Conservation (phyloP, 1,140 invertebrate species). For the Pteromalus puparum region DNA sequence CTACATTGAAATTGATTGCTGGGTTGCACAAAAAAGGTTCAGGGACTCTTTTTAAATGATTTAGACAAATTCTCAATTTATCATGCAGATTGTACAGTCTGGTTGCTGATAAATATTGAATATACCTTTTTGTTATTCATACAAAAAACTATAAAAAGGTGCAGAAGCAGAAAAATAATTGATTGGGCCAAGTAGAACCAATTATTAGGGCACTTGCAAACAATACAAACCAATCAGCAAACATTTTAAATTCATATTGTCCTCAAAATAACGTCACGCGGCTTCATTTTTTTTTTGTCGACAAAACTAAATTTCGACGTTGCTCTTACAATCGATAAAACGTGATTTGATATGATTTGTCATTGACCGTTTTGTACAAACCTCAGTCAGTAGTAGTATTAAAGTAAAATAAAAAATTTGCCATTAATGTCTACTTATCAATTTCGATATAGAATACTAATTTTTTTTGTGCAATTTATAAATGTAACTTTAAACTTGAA, state of each 20-base stretch:
- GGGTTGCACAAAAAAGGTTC: conserved; percentile 66
- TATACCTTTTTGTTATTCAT: too few species aligned
- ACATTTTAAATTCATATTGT: too few species aligned
- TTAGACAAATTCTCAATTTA: background rate
- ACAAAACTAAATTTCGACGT: too few species aligned
- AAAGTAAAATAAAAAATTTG: conserved; percentile 7
- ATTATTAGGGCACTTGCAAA: too few species aligned
- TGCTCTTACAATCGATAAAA: background rate
- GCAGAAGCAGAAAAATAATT: too few species aligned
- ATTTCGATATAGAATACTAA: conserved; percentile 73
- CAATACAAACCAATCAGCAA: too few species aligned
- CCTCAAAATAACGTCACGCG: too few species aligned
- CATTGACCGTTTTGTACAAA: background rate
- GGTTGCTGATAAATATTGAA: conserved; percentile 1
- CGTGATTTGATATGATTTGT: too few species aligned
- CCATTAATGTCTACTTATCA: conserved; percentile 57
- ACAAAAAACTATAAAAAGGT: too few species aligned
- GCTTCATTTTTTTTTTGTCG: background rate
- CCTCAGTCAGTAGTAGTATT: background rate
- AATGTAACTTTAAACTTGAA: background rate
- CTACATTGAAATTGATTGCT: conserved; percentile 72
- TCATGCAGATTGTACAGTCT: conserved; percentile 37
- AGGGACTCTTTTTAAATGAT: conserved; percentile 58
- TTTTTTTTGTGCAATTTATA: conserved; percentile 54
- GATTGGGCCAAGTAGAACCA: too few species aligned